Evolutionary conservation across 2,888 invertebrate genomes (phyloP).

Genomic region (Baronia brevicornis): DNA sequence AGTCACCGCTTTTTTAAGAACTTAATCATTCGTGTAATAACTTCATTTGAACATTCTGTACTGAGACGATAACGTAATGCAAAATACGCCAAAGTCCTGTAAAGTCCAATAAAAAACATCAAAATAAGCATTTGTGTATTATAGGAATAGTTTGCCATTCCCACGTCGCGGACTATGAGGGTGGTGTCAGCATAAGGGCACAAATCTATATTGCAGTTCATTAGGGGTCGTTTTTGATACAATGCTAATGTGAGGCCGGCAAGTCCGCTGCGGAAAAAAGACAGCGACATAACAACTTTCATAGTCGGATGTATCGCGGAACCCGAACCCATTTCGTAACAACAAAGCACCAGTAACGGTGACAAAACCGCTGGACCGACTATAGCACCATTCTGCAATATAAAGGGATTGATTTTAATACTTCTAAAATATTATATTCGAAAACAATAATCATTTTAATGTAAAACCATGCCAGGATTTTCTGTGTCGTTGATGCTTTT

Average conservation of each 20-base stretch:
- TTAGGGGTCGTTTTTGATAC: conserved; percentile 69
- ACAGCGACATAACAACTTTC: conserved; percentile 68
- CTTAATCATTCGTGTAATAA: conserved; percentile 68
- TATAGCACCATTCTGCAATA: conserved; percentile 77
- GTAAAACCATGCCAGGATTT: no score
- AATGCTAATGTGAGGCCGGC: conserved; percentile 76
- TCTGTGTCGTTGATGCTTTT: no score
- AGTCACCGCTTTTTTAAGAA: conserved; percentile 57
- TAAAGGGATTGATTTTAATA: no score
- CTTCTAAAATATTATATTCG: no score
- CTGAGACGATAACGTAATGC: conserved; percentile 71
- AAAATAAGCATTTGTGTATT: conserved; percentile 73
- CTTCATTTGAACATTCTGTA: conserved; percentile 66
- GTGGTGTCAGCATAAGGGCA: conserved; percentile 73
- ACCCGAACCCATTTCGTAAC: conserved; percentile 78
- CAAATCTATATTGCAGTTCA: conserved; percentile 74
- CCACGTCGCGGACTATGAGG: conserved; percentile 78
- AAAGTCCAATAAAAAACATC: conserved; percentile 67
- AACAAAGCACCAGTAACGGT: conserved; percentile 70
- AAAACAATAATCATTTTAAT: no score
- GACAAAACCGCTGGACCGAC: conserved; percentile 71
- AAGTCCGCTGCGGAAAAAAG: conserved; percentile 80
- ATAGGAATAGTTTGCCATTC: conserved; percentile 67
- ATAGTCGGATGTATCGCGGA: conserved; percentile 63
- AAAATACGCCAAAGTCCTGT: conserved; percentile 68